Conservation (phyloP, 2,113 vertebrate genomes). For the Epinephelus lanceolatus region DNA sequence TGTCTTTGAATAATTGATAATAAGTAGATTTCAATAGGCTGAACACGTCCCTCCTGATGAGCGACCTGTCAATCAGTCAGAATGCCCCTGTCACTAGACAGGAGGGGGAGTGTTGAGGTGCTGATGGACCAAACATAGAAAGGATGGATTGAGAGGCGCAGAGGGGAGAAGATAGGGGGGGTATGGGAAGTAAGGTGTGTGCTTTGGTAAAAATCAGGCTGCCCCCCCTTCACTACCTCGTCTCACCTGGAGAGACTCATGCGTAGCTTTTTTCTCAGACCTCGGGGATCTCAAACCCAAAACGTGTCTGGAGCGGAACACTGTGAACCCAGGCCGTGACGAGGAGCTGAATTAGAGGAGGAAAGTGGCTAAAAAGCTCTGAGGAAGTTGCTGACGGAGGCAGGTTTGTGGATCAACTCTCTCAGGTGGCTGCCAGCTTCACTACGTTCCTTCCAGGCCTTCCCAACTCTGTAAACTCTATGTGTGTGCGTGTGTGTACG, state of each 20-base stretch:
- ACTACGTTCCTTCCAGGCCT: slow-evolving; percentile 49
- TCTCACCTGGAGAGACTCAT: slow-evolving; percentile 59
- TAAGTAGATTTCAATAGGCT: slow-evolving; percentile 86
- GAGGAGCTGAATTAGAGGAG: slow-evolving; percentile 59
- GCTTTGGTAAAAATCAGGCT: not conserved
- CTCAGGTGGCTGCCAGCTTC: slow-evolving; percentile 76
- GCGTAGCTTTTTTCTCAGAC: slow-evolving; percentile 44
- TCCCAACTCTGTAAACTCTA: slow-evolving; percentile 43
- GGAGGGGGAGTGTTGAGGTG: slow-evolving; percentile 2
- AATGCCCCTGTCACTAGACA: slow-evolving; percentile 60
- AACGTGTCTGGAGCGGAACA: slow-evolving; percentile 58
- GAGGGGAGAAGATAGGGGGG: slow-evolving; percentile 8
- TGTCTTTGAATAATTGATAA: slow-evolving; percentile 83
- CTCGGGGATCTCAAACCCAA: slow-evolving; percentile 57
- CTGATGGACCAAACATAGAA: slow-evolving; percentile 33
- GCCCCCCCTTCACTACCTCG: not conserved
- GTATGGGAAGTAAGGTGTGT: not conserved
- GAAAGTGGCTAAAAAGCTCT: slow-evolving; percentile 79
- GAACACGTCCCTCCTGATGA: slow-evolving; percentile 83
- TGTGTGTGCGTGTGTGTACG: slow-evolving; percentile 25
- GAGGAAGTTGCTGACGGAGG: slow-evolving; percentile 73
- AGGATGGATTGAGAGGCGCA: slow-evolving; percentile 20
- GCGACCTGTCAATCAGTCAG: slow-evolving; percentile 75
- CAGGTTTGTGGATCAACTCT: slow-evolving; percentile 72
- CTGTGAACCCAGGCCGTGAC: slow-evolving; percentile 58